Base-by-base conservation (phyloP, 64 coral and sea anemone species). In the Catalaphyllia jardinei region DNA sequence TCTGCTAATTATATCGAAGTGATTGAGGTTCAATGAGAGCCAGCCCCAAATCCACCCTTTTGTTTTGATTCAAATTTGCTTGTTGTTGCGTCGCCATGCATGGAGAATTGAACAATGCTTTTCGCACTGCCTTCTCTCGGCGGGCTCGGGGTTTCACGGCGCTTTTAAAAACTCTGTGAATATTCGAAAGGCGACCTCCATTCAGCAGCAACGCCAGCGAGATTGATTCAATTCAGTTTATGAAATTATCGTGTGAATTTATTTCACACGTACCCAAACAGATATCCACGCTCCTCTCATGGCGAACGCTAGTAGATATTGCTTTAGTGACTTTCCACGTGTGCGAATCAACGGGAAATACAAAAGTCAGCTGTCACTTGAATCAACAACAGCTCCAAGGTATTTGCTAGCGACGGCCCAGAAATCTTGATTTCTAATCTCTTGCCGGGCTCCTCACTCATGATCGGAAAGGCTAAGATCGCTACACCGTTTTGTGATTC, bases 1-100 rank as follows among this genome's bases (percentile, higher is more conserved):
- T 75, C 87, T 93, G 79, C 87, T 93, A 93, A 93, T 93, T 93
- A 93, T 73, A 93, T 77, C 88, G 73, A 87, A 89, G 87, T 93
- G 87, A 89, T 89, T 71, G 79, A 87, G 86, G 67, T 89, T 93
- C 86, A 67, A 85, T 64, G 57, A 93, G 76, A 93, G 89, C 88
- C 82, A 89, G 79, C 88, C 88, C 87, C 46, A 87, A 79, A 93
- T 93, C 92, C 83, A 75, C 86, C 72, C 79, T 93, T 93, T 93
- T 85, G 92, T 93, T 89, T 80, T 67, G 82, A 93, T 93, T 93
- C 92, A 93, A 93, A 93, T 93, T 83, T 85, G 15, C 80, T 74
- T 93, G 87, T 93, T 93, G 92, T 93, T 85, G 62, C 52, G 79
- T 85, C 60, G 42, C 92, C 87, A 93, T 73, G 86, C 92, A 73